Evolutionary conservation across 1,140 invertebrate species (phyloP), one percentile per base, ranked within the genome.

Genomic region (Bilobella aurantiaca): DNA sequence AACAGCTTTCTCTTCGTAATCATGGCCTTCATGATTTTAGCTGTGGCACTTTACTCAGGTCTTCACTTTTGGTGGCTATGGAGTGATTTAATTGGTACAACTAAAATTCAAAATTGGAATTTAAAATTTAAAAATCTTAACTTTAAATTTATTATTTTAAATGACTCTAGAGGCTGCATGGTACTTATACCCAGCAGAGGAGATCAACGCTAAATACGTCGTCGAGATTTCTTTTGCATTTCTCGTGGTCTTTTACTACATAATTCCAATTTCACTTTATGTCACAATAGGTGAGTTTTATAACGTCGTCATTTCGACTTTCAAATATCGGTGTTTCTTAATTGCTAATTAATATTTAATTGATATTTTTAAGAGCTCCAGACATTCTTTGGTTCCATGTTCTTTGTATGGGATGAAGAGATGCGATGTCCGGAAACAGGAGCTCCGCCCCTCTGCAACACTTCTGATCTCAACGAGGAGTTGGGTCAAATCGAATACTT

Each of bases 241-340:
- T 73, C 74, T 82, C 29, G 76, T 86, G 21, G 73, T 87, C 12
- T 85, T 81, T 71, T 86, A 86, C 75, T 87, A 86, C 70, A 79
- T 86, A 56, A 84, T 87, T 62, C 86, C 86, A 1, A 87, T 87
- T 66, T 87, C 85, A 25, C 75, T 87, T 14, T 86, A 86, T 74
- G 84, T 86, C n/a, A 85, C 85, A 1, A 76, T 86, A 34, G 85
- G 85, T 85, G 78, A 80, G 80, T 76, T 8, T 28, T 63, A 42
- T n/a, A 42, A 42, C n/a, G n/a, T n/a, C n/a, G 37, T 42, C 8
- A 42, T 12, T 29, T 62, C n/a, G n/a, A n/a, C n/a, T n/a, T n/a
- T n/a, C 34, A 42, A 42, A 62, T 16, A 30, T 30, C 25, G 14
- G n/a, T 66, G 31, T 30, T 30, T 23, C n/a, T 62, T 30, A 25